Evolutionary conservation across 2,797 vertebrate genomes (phyloP), one percentile per base, ranked within the genome.

Genomic region (Smutsia gigantea): DNA sequence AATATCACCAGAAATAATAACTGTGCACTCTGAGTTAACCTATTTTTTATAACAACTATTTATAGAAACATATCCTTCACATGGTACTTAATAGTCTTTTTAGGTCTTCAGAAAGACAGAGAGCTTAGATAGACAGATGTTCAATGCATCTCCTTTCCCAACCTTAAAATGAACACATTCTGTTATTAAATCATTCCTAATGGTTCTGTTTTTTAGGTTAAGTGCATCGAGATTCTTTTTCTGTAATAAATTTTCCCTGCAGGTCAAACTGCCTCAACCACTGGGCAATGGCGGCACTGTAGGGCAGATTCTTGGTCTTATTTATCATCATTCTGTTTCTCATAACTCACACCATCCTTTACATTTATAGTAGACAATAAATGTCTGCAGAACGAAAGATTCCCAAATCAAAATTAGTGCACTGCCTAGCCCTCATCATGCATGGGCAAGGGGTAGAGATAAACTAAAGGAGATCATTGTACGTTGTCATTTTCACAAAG

Each of bases 171-270:
- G 79, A 84, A 94, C 92, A 81, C 84, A 63, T 17, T 79, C 19
- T 94, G 69, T 84, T 93, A 97, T 88, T 95, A 97, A 97, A 94
- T 97, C 93, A 94, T 92, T 71, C 39, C 46, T 95, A 96, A 95
- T 93, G 83, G 86, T 61, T 91, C 72, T 95, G 53, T 57, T 96
- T 92, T 91, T 63, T 66, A 81, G 82, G 66, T 39, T 94, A 96
- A 97, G 74, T 92, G 74, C 78, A 94, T 88, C 55, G 31, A 84
- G 29, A 84, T 64, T 1, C 7, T 79, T 96, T 69, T 83, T 91
- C 11, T 7, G 18, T 75, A 51, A 74, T 96, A 82, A 74, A 19
- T 68, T 79, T 74, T 94, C 66, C 78, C 42, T 64, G 18, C 34
- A 71, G 18, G 71, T 96, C 92, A 95, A 71, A 72, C 6, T 7